Base-by-base conservation (phyloP, 2,888 invertebrate genomes). In the Acleris sparsana region DNA sequence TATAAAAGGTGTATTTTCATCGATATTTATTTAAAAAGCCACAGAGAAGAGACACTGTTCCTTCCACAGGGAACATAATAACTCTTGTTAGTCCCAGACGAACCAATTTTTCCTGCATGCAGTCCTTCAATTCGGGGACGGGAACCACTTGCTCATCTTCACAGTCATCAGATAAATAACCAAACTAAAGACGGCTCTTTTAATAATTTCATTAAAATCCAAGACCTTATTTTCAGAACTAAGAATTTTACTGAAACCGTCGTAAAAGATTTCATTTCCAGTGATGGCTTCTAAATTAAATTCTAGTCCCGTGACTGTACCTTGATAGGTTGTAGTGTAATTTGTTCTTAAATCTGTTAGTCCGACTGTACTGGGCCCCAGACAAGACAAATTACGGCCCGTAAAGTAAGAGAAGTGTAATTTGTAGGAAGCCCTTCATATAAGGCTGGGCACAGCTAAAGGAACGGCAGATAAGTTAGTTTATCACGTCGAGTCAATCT, bases 401-500 rank as follows among this genome's bases (percentile, higher is more conserved):
- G 57, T 66, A 62, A 66, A 66, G 52, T 66, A 66, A 52, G 57
- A 53, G 61, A 56, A 52, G 51, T 46, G 52, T 62, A 56, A 66
- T 62, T 66, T 66, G 66, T 66, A 53, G 16, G 53, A 44, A 62
- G 57, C 66, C 66, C 62, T 66, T 66, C 66, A 62, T 62, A 53
- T 25, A 56, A 22, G 52, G 11, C 9, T 11, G 17, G 11, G 16
- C 22, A 53, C 33, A 65, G 65, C 29, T 39, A 39, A 33, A n/a
- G 16, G n/a, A 7, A n/a, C 5, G 2, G 16, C 17, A 46, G 46
- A 46, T 17, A 7, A 46, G n/a, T 39, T n/a, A n/a, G n/a, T n/a
- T n/a, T n/a, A n/a, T n/a, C n/a, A n/a, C n/a, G n/a, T n/a, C n/a
- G n/a, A n/a, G n/a, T n/a, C n/a, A n/a, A n/a, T n/a, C n/a, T n/a